Evolutionary conservation across 2,888 invertebrate genomes (phyloP).

Genomic region (Agriopis leucophaearia): DNA sequence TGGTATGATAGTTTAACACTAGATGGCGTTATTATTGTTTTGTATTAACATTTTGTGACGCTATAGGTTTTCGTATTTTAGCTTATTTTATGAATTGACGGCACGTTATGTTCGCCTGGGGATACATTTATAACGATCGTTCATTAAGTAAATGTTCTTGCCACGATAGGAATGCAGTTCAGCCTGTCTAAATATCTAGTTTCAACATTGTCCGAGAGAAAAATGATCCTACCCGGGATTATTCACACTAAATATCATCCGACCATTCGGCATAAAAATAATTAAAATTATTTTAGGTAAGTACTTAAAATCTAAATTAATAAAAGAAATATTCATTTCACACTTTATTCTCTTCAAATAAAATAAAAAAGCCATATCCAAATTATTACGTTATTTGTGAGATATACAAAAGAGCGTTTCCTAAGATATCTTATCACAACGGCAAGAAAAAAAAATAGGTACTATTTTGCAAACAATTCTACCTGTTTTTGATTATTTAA

Average conservation of each 20-base stretch:
- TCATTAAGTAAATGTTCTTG: too few species aligned
- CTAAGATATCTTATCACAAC: background rate
- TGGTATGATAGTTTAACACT: background rate
- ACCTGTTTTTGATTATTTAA: too few species aligned
- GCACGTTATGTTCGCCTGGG: background rate
- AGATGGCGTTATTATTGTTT: background rate
- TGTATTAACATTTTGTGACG: background rate
- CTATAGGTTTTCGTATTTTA: too few species aligned
- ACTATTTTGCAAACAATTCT: too few species aligned
- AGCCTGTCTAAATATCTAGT: background rate
- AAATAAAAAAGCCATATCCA: background rate
- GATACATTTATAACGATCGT: background rate
- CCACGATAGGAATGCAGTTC: background rate
- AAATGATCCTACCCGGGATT: too few species aligned
- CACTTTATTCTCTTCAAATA: conserved; percentile 4
- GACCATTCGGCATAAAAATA: background rate
- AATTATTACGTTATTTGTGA: background rate
- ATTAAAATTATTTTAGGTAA: background rate
- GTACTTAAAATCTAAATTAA: background rate
- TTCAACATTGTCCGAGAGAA: too few species aligned
- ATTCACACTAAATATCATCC: background rate
- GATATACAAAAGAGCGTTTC: background rate
- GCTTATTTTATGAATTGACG: too few species aligned
- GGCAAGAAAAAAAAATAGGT: too few species aligned
- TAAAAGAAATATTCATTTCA: background rate